phyloP scores from a whole-genome alignment of 2,113 vertebrate species.

The Sylvietta virens region DNA sequence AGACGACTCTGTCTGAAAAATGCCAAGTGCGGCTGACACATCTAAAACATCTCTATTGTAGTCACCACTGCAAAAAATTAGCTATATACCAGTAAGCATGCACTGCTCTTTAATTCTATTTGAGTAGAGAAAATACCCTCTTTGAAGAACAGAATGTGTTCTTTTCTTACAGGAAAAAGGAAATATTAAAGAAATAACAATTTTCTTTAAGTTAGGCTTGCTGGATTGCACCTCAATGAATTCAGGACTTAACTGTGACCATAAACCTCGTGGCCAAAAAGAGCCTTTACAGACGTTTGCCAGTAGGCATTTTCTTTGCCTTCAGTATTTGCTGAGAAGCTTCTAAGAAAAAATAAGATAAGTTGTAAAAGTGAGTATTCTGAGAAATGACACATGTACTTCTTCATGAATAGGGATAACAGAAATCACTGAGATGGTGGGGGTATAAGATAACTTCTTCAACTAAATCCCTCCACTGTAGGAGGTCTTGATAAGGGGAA shows the following conservation, averaged over 20 bases:
- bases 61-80: not conserved
- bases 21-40: not conserved
- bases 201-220: not conserved
- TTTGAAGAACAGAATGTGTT: not conserved
- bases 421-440: not conserved
- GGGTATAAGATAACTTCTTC: not conserved
- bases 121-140: not conserved
- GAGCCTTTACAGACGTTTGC: not conserved
- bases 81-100: not conserved
- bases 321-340: not conserved
- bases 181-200: not conserved
- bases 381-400: not conserved
- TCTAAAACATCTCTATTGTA: not conserved
- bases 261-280: not conserved
- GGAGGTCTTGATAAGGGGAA: not conserved
- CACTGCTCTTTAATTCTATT: not conserved
- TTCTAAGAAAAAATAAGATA: not conserved
- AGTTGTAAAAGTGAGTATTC: not conserved
- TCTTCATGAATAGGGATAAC: not conserved
- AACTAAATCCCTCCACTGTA: not conserved
- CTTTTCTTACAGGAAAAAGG: not conserved
- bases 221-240: not conserved
- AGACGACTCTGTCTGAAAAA: not conserved
- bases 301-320: not conserved
- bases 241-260: not conserved